Evolutionary conservation across 2,888 invertebrate genomes (phyloP), one percentile per base, ranked within the genome.

Genomic region (Dryococelus australis): DNA sequence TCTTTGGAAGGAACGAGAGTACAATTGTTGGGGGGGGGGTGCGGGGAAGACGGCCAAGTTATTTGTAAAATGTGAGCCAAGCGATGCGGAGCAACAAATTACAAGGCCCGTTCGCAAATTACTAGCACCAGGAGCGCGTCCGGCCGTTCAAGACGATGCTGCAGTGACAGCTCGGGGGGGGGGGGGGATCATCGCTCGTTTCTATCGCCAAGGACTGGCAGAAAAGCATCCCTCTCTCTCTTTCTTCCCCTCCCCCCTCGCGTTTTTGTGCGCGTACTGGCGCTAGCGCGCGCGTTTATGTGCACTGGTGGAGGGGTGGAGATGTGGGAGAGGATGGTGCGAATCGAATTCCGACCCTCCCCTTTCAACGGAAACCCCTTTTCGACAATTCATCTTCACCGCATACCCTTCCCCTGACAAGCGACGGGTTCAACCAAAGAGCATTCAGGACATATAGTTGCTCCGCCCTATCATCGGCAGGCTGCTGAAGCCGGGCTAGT

Each of bases 11-110:
- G 24, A n/a, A n/a, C n/a, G n/a, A n/a, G n/a, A n/a, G n/a, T n/a
- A n/a, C n/a, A n/a, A n/a, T n/a, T n/a, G n/a, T n/a, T n/a, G n/a
- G n/a, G n/a, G 5, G 65, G 6, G 20, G 65, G 65, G 65, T 13
- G 65, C 24, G 20, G 20, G 65, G 65, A n/a, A n/a, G n/a, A n/a
- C n/a, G n/a, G 65, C 10, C 6, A 20, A 65, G 65, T 65, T 65
- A 65, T 65, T 65, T 65, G 65, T 65, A 65, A 65, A 65, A 65
- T 65, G 65, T 24, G 65, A 65, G 65, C 65, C 65, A 65, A 65
- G 65, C 65, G 65, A 65, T 24, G 65, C 65, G 65, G 65, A 65
- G 65, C 65, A 65, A 65, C 65, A 65, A 65, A 65, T 65, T 65
- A 65, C 65, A 65, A 65, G 65, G 20, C 65, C 65, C 24, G 20